These are phyloP conservation scores for Stomatorhinus ivindoensis DNA, from an alignment of 2,113 vertebrate species.

Conservation along the genomic window DNA sequence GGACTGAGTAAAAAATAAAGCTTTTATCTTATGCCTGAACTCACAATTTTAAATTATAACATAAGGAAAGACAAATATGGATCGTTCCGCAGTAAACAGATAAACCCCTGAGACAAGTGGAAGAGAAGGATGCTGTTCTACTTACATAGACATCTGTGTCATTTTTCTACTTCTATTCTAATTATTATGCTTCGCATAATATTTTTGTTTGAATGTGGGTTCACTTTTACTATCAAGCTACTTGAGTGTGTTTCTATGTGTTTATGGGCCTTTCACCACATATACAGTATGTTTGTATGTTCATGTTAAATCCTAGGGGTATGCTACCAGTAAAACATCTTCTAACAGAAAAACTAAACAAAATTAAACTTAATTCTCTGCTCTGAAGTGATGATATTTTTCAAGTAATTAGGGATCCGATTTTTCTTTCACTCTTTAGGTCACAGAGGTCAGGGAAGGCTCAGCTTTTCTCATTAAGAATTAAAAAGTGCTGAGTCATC, in stretches of 20 bases:
- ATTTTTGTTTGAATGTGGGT: not conserved
- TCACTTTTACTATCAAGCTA: not conserved
- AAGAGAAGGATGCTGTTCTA: not conserved
- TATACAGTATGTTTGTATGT: not conserved
- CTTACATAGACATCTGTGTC: too few relatives aligned
- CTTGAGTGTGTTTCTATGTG: not conserved
- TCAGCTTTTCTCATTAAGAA: constrained; percentile 46
- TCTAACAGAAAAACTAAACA: constrained; percentile 19
- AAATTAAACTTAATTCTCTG: constrained; percentile 31
- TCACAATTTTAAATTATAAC: not conserved
- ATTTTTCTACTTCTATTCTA: not conserved
- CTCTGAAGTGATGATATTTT: constrained; percentile 29
- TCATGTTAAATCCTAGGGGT: not conserved
- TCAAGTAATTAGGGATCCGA: constrained; percentile 43
- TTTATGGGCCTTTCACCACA: not conserved
- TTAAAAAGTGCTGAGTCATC: constrained; percentile 44
- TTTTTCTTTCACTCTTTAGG: constrained; percentile 42
- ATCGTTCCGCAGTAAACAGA: not conserved
- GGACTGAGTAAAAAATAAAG: not conserved
- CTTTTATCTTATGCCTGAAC: not conserved
- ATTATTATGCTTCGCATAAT: not conserved
- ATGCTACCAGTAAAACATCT: not conserved
- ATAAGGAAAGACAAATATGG: not conserved
- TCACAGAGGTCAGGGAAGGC: constrained; percentile 42
- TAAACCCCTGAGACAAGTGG: not conserved